Conservation (phyloP, 2,113 vertebrate species). For the Chaenocephalus aceratus region DNA sequence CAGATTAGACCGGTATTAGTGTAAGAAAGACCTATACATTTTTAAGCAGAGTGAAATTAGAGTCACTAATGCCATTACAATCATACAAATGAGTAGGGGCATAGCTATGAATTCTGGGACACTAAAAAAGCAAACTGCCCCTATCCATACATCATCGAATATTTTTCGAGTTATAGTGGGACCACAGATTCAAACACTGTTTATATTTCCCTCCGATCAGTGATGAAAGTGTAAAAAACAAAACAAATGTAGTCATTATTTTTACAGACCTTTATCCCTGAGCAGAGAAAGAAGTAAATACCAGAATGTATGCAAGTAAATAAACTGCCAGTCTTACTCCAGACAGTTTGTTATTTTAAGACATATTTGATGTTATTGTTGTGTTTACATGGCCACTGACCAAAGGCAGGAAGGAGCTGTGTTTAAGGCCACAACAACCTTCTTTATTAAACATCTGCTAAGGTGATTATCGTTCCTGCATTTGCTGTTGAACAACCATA, state of each 20-base stretch:
- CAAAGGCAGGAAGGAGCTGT: not conserved
- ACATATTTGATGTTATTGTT: not conserved
- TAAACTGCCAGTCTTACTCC: not conserved
- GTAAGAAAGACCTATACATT: not conserved
- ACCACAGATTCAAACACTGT: not conserved
- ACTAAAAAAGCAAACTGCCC: conserved; percentile 1
- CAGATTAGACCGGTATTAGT: conserved; percentile 7
- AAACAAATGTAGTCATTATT: no score
- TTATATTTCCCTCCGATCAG: not conserved
- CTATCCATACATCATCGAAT: not conserved
- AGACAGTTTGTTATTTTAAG: not conserved
- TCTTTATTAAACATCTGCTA: not conserved
- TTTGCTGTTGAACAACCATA: no score
- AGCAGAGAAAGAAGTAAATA: not conserved
- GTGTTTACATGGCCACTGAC: not conserved
- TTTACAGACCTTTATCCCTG: not conserved
- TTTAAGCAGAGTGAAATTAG: conserved; percentile 18
- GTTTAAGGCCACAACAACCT: not conserved
- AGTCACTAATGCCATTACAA: not conserved
- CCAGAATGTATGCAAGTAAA: not conserved
- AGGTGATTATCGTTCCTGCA: not conserved
- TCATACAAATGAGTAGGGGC: not conserved
- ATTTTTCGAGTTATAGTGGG: not conserved
- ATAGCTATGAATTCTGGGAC: not conserved
- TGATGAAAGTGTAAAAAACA: not conserved